Base-by-base conservation (phyloP, 2,113 vertebrate species). In the Bufo bufo region DNA sequence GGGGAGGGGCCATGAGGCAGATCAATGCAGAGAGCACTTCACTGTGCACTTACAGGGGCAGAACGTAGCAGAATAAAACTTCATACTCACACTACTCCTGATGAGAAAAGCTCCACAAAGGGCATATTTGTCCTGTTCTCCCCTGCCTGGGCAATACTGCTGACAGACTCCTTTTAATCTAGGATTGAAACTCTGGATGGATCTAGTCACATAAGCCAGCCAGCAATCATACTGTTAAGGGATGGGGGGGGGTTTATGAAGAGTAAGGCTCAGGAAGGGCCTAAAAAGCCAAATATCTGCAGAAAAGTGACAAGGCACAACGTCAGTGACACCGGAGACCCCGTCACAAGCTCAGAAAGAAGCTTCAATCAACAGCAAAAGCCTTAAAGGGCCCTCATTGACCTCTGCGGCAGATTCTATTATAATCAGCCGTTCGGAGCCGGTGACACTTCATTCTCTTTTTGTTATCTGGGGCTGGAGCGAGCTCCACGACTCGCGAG, bases 391-490 rank as follows among this genome's bases (percentile, higher is more conserved):
- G 74, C 1, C 56, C 49, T 0, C 43, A 10, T 9, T 82, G 77
- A 80, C 56, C 9, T 85, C 20, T 59, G 49, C 49, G n/a, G 59
- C 52, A 52, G 89, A 75, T 69, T 13, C 12, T 83, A 8, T 87
- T 84, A 75, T 13, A 86, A 90, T 66, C 84, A 84, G 72, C 23
- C 13, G 13, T 23, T 23, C 23, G 59, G 49, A 54, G 49, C 13
- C 80, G 85, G 56, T 80, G 45, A 74, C 72, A 82, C 54, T 81
- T 89, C 84, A 80, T 65, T 86, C 72, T 14, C 3, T 82, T 90
- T 90, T 54, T 82, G 65, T 66, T 65, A 43, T 0, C 1, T 66
- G 20, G 23, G 14, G 74, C 17, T 43, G 8, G 3, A 88, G 33
- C 2, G 75, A 83, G 45, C 12, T 77, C 4, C 66, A 66, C 58